phyloP scores from a whole-genome alignment of 2,888 invertebrate genomes.

The Archaeoteleia sp. region DNA sequence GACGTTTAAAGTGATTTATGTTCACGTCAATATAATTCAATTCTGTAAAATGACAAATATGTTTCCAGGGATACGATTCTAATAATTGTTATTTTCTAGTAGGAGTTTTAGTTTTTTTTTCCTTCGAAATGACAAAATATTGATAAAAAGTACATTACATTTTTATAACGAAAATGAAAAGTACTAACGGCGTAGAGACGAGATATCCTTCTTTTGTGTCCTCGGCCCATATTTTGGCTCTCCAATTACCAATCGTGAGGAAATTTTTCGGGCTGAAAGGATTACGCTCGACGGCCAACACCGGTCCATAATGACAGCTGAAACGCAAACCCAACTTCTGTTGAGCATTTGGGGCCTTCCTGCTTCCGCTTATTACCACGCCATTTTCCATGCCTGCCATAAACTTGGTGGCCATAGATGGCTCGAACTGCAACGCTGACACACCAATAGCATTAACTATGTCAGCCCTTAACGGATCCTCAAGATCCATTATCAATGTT shows the following conservation, averaged over 20 bases:
- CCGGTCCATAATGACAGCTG: constrained; percentile 84
- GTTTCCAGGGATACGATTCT: no score
- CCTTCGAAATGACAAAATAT: no score
- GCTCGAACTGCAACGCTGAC: constrained; percentile 85
- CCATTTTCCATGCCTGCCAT: constrained; percentile 83
- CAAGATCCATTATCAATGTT: constrained; percentile 81
- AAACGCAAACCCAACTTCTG: constrained; percentile 81
- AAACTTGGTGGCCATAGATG: constrained; percentile 87
- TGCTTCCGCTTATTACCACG: constrained; percentile 79
- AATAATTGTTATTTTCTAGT: background rate
- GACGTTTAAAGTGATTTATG: no score
- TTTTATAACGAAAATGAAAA: background rate
- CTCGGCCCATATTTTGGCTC: constrained; percentile 94
- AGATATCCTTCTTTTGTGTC: constrained; percentile 93
- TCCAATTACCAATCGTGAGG: constrained; percentile 94
- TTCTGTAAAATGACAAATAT: no score
- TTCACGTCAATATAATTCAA: no score
- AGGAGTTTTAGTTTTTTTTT: no score
- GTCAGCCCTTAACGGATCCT: constrained; percentile 78
- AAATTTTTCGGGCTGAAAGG: constrained; percentile 95
- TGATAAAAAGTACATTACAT: no score
- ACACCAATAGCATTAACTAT: constrained; percentile 82
- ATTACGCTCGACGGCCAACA: constrained; percentile 90
- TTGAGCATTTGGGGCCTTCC: constrained; percentile 81
- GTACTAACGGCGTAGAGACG: constrained; percentile 83